These are phyloP conservation scores for Sarcophaga rosellei DNA, from an alignment of 2,888 invertebrate genomes.

Conservation along the genomic window DNA sequence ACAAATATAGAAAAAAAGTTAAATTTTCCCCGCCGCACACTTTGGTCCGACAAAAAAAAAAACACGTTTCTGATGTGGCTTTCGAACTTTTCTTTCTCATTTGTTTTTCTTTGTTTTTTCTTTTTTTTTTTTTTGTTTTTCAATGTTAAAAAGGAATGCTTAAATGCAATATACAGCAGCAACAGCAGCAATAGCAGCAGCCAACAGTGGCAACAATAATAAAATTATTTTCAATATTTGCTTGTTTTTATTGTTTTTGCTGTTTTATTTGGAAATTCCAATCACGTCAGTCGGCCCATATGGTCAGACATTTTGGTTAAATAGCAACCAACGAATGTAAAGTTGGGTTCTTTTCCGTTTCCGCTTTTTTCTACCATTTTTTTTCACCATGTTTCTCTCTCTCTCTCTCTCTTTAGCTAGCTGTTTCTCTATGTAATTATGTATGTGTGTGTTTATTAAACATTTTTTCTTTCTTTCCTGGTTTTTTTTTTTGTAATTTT, in stretches of 20 bases:
- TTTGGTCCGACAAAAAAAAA: neutral
- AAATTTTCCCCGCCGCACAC: neutral
- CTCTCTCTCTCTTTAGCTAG: neutral
- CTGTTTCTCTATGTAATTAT: neutral
- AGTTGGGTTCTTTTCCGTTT: slow-evolving; percentile 62
- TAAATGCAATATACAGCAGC: slow-evolving; percentile 4
- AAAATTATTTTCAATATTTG: slow-evolving; percentile 7
- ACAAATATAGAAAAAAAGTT: slow-evolving; percentile 13
- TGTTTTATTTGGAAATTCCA: slow-evolving; percentile 54
- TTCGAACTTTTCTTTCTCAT: neutral
- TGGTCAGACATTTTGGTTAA: slow-evolving; percentile 63
- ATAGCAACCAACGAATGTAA: slow-evolving; percentile 61
- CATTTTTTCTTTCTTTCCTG: neutral
- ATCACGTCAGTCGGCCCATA: slow-evolving; percentile 65
- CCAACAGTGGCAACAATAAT: neutral
- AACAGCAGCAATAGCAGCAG: neutral
- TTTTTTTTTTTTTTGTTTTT: slow-evolving; percentile 53
- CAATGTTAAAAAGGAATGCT: slow-evolving; percentile 39
- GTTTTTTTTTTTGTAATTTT: slow-evolving; percentile 35
- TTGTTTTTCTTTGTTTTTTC: neutral
- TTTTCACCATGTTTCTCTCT: slow-evolving; percentile 14
- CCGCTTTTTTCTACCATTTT: slow-evolving; percentile 51
- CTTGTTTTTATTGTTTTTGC: slow-evolving; percentile 12
- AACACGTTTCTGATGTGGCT: slow-evolving; percentile 48
- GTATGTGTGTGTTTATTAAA: slow-evolving; percentile 1